Base-by-base conservation (phyloP, 2,888 invertebrate genomes). In the Agrotis ipsilon region DNA sequence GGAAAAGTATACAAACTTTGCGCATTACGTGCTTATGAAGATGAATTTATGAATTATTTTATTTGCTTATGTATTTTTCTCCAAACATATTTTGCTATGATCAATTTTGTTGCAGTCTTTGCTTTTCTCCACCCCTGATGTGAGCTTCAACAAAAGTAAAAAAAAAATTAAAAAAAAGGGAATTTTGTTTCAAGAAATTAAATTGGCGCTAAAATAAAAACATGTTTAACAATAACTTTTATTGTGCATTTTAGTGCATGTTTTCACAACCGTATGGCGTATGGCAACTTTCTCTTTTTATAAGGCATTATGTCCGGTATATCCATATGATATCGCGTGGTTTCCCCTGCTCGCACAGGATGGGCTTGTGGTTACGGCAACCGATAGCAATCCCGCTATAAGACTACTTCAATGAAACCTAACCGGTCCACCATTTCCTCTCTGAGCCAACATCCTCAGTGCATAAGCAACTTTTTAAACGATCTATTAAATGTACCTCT, bases 341-440 rank as follows among this genome's bases (percentile, higher is more conserved):
- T 67, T 81, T 58, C 60, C 81, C 54, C 13, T 16, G 19, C 24
- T 32, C 32, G 55, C 24, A 67, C 82, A 84, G 85, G 85, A 85
- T 82, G 75, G 52, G 32, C 64, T 72, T 86, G 84, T 68, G 84
- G 79, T 81, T 70, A 63, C 59, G 55, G 19, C 61, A 68, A 66
- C 63, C 52, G 57, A 73, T 63, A 79, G 63, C 39, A 61, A 52
- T 57, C 43, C 48, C 49, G 60, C 58, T 54, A 51, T 62, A 75
- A 32, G 65, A 70, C 71, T 57, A 55, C 78, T 76, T 73, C 46
- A 75, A 66, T 77, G 73, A 77, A 68, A 75, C 76, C 70, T 75
- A 62, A 81, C 79, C 75, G 64, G 78, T 75, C 27, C 62, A 51
- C 63, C 69, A 68, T 78, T 82, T 84, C 84, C 86, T 83, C 73